A percentile compares a stretch with the other conserved stretches of the same genome.
phyloP scores from a whole-genome alignment of 1,140 invertebrate genomes.

The Drosophila eugracilis region DNA sequence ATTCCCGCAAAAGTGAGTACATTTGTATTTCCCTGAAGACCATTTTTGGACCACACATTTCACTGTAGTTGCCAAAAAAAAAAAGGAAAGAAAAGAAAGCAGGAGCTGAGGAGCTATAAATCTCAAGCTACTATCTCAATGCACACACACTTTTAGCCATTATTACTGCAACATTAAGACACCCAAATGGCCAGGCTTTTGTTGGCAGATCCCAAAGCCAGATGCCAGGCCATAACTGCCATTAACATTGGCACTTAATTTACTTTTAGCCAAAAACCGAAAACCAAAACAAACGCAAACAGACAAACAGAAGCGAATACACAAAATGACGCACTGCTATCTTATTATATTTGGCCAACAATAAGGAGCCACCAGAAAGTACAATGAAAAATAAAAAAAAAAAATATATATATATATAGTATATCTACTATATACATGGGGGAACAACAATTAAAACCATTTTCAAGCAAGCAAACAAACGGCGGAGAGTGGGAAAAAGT shows the following conservation, averaged over 20 bases:
- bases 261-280: constrained; percentile 75
- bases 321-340: constrained; percentile 68
- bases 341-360: constrained; percentile 82
- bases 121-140: constrained; percentile 72
- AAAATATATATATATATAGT: too few species aligned
- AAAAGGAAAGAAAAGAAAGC: constrained; percentile 31
- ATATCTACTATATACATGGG: constrained; percentile 36
- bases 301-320: constrained; percentile 46
- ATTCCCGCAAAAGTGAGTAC: constrained; percentile 7
- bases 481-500: constrained; percentile 38
- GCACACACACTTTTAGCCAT: constrained; percentile 75
- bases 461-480: constrained; percentile 72
- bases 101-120: constrained; percentile 59
- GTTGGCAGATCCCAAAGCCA: constrained; percentile 69
- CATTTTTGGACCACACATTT: constrained; percentile 31
- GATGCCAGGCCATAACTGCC: constrained; percentile 76
- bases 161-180: constrained; percentile 81
- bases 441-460: constrained; percentile 80
- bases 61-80: constrained; percentile 31
- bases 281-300: constrained; percentile 72
- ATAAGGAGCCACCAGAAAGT: constrained; percentile 50
- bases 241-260: constrained; percentile 83
- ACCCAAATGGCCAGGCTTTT: constrained; percentile 74
- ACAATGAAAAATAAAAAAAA: constrained; percentile 47
- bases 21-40: constrained; percentile 21